phyloP scores from a whole-genome alignment of 2,888 invertebrate species.

The Malthinus seriepunctatus region DNA sequence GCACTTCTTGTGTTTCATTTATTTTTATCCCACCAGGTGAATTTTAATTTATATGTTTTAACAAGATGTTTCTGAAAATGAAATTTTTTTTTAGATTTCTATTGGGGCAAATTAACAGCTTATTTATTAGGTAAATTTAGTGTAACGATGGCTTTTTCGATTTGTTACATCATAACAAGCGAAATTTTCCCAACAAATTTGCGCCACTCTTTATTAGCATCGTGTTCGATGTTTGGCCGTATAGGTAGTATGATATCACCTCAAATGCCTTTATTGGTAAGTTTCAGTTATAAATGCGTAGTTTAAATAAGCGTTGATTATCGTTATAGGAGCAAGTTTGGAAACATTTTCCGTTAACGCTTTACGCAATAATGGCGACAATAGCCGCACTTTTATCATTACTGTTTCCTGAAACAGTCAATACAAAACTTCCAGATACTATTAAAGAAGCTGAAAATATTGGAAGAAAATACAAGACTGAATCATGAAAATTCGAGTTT shows the following conservation, averaged over 20 bases:
- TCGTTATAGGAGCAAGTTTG: slow-evolving; percentile 47
- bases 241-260: slow-evolving; percentile 69
- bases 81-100: slow-evolving; percentile 58
- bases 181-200: slow-evolving; percentile 70
- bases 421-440: slow-evolving; percentile 68
- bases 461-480: slow-evolving; percentile 33
- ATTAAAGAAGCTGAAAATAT: slow-evolving; percentile 68
- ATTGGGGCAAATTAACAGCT: slow-evolving; percentile 57
- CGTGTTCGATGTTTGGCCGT: slow-evolving; percentile 68
- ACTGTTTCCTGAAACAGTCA: slow-evolving; percentile 71
- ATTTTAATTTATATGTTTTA: not conserved
- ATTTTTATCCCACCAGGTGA: slow-evolving; percentile 63
- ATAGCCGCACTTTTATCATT: slow-evolving; percentile 65
- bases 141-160: slow-evolving; percentile 67
- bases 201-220: slow-evolving; percentile 64
- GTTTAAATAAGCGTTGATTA: not conserved
- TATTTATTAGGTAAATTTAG: slow-evolving; percentile 67
- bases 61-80: not conserved
- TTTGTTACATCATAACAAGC: slow-evolving; percentile 68
- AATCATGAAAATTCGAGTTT: no score
- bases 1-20: slow-evolving; percentile 61
- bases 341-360: slow-evolving; percentile 62
- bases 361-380: slow-evolving; percentile 66
- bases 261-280: slow-evolving; percentile 68
- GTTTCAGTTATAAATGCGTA: slow-evolving; percentile 29